phyloP scores from a whole-genome alignment of 2,888 invertebrate genomes.

The Biston betularia region DNA sequence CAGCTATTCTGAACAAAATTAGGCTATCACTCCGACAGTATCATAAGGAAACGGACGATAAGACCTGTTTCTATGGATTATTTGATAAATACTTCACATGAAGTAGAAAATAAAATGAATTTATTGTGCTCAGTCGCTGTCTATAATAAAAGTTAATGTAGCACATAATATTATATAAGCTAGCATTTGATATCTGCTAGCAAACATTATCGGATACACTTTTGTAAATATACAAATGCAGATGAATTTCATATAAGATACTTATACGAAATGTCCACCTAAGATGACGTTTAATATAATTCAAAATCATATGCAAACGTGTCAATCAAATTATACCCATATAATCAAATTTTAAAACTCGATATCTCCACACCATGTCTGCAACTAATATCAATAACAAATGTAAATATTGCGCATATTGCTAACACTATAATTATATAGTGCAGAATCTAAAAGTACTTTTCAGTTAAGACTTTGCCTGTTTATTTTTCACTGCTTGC shows the following conservation, averaged over 20 bases:
- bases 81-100: slow-evolving; percentile 33
- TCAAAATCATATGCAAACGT: background rate
- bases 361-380: background rate
- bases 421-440: background rate
- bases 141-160: background rate
- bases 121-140: background rate
- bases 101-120: slow-evolving; percentile 24
- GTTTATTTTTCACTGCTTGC: background rate
- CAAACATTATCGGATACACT: background rate
- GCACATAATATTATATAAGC: background rate
- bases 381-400: background rate
- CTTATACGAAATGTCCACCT: no score
- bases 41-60: slow-evolving; percentile 46
- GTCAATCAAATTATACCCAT: background rate
- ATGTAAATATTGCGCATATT: background rate
- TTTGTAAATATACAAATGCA: background rate
- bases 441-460: background rate
- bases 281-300: background rate
- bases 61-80: slow-evolving; percentile 38
- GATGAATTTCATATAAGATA: background rate
- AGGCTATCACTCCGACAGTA: slow-evolving; percentile 46
- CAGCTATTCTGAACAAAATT: slow-evolving; percentile 37
- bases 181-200: background rate
- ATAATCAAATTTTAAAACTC: background rate
- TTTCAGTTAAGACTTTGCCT: background rate